phyloP scores from a whole-genome alignment of 2,113 vertebrate species.

The Chloropsis hardwickii region DNA sequence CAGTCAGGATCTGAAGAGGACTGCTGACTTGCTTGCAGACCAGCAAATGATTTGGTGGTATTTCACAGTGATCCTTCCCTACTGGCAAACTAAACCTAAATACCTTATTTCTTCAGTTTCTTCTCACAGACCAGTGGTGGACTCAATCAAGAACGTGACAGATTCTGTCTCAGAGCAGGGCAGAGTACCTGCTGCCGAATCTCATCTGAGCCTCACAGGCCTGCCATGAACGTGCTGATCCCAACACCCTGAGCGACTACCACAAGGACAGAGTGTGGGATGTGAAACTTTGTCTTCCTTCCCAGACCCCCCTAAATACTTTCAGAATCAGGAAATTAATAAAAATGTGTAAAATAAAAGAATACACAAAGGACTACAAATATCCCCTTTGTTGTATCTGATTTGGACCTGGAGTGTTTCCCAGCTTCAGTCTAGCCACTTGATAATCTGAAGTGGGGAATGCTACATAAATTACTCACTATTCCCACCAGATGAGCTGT shows the following conservation, averaged over 20 bases:
- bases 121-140: neutral
- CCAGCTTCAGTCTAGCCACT: slow-evolving; percentile 58
- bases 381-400: slow-evolving; percentile 44
- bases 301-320: neutral
- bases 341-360: slow-evolving; percentile 42
- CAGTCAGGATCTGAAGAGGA: neutral
- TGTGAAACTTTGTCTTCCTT: neutral
- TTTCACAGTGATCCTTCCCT: neutral
- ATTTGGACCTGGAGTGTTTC: slow-evolving; percentile 54
- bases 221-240: neutral
- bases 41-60: neutral
- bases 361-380: slow-evolving; percentile 49
- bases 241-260: neutral
- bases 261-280: neutral
- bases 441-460: slow-evolving; percentile 40
- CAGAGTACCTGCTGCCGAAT: neutral
- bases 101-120: neutral
- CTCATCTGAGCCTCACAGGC: neutral
- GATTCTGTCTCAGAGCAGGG: accelerated
- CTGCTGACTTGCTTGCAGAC: neutral
- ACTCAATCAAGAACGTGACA: neutral
- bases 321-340: slow-evolving; percentile 59
- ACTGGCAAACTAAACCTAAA: neutral
- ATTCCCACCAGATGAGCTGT: slow-evolving; percentile 55
- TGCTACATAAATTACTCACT: slow-evolving; percentile 54